Evolutionary conservation across 2,113 vertebrate species (phyloP).

Genomic region (Pontoporia blainvillei): DNA sequence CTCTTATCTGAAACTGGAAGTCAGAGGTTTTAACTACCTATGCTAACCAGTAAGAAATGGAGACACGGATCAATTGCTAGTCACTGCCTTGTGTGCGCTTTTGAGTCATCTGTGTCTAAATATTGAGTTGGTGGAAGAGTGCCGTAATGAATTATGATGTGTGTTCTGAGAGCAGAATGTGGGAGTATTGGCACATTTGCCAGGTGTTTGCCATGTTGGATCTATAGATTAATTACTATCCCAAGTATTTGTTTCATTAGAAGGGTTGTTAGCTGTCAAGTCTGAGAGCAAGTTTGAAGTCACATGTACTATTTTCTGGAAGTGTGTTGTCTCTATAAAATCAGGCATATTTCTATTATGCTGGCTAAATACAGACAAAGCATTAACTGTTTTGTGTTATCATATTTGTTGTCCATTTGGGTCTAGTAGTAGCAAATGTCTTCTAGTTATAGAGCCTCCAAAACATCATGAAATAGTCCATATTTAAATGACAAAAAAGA

Average conservation of each 20-base stretch:
- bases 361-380: conserved; percentile 18
- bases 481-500: conserved; percentile 43
- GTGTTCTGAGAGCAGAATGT: not conserved
- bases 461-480: not conserved
- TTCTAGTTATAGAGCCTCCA: not conserved
- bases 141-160: not conserved
- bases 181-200: not conserved
- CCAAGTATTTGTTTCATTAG: not conserved
- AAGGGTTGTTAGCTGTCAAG: not conserved
- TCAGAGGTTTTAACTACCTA: not conserved
- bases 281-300: not conserved
- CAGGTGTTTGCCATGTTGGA: not conserved
- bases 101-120: not conserved
- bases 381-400: not conserved
- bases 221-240: not conserved
- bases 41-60: not conserved
- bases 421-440: not conserved
- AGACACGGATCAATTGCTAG: not conserved
- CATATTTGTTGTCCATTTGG: conserved; percentile 32
- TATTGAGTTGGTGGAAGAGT: not conserved
- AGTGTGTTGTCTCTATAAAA: not conserved
- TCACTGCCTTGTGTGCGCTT: not conserved
- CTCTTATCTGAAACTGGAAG: not conserved
- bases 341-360: not conserved
- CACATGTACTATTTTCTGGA: not conserved